phyloP scores from a whole-genome alignment of 2,113 vertebrate species.

The Elephantulus edwardii region DNA sequence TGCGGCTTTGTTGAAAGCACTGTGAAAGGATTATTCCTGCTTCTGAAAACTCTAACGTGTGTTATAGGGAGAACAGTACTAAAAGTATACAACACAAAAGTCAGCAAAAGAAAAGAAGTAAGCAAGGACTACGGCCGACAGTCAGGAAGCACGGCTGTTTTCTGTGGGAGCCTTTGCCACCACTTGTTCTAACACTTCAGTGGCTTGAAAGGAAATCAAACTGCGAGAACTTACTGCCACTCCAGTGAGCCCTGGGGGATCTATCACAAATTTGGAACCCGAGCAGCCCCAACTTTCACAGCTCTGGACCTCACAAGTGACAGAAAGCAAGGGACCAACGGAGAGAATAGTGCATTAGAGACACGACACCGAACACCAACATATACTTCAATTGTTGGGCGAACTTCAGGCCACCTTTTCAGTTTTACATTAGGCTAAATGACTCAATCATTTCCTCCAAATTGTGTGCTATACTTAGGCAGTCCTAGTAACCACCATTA shows the following conservation, averaged over 20 bases:
- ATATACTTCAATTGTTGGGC: slow-evolving; percentile 39
- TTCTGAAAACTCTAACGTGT: not conserved
- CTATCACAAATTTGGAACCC: slow-evolving; percentile 73
- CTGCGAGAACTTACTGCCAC: slow-evolving; percentile 70
- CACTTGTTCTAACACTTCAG: slow-evolving; percentile 57
- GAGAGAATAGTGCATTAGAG: slow-evolving; percentile 61
- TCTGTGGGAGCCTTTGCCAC: slow-evolving; percentile 15
- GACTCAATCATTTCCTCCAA: slow-evolving; percentile 41
- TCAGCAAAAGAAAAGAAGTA: slow-evolving; percentile 32
- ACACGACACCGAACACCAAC: slow-evolving; percentile 34
- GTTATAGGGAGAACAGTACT: slow-evolving; percentile 27
- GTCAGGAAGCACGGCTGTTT: slow-evolving; percentile 52
- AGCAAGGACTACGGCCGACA: not conserved
- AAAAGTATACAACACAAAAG: slow-evolving; percentile 45
- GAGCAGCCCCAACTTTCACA: slow-evolving; percentile 66
- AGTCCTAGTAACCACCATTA: slow-evolving; percentile 19
- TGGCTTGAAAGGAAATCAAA: slow-evolving; percentile 74
- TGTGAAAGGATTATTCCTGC: not conserved
- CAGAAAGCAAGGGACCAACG: slow-evolving; percentile 60
- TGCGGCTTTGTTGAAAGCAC: not conserved
- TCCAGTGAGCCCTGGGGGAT: slow-evolving; percentile 67
- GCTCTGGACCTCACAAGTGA: slow-evolving; percentile 58
- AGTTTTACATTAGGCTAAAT: slow-evolving; percentile 66
- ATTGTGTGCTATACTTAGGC: slow-evolving; percentile 37
- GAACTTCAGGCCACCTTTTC: slow-evolving; percentile 50